Evolutionary conservation across 2,797 vertebrate species (phyloP).

Genomic region (Luscinia luscinia): DNA sequence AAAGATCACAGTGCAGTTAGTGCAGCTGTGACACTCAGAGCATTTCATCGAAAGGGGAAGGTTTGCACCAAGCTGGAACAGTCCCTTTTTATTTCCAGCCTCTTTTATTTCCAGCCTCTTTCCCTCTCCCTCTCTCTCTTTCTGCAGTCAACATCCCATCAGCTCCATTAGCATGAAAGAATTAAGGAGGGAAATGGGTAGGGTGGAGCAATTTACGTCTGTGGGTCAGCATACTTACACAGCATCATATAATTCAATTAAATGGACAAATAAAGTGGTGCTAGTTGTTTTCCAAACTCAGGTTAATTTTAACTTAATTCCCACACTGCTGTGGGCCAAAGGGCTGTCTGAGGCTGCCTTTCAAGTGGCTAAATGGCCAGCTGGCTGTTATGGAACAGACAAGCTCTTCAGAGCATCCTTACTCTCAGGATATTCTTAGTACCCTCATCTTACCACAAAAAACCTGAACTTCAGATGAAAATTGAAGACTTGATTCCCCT

Average conservation of each 20-base stretch:
- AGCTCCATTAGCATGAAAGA: slow-evolving; percentile 63
- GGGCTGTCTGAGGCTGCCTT: slow-evolving; percentile 49
- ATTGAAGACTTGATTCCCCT: neutral
- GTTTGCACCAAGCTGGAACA: neutral
- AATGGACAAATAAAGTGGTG: slow-evolving; percentile 76
- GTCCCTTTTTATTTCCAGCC: slow-evolving; percentile 24
- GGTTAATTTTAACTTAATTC: slow-evolving; percentile 77
- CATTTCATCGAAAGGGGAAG: neutral
- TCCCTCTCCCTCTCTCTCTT: neutral
- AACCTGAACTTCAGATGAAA: neutral
- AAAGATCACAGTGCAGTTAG: slow-evolving; percentile 53
- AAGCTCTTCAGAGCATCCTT: neutral
- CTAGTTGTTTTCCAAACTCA: slow-evolving; percentile 72
- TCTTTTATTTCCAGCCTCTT: neutral
- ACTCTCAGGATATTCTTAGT: neutral
- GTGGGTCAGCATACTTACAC: slow-evolving; percentile 63
- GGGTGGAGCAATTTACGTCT: slow-evolving; percentile 68
- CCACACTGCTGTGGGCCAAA: slow-evolving; percentile 43
- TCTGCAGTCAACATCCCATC: slow-evolving; percentile 56
- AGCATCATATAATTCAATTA: slow-evolving; percentile 74
- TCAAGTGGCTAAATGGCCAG: slow-evolving; percentile 25
- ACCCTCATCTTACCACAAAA: neutral
- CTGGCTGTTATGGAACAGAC: neutral
- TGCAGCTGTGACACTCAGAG: slow-evolving; percentile 48
- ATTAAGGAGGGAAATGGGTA: slow-evolving; percentile 62